Evolutionary conservation across 2,797 vertebrate genomes (phyloP), one percentile per base, ranked within the genome.

Genomic region (Pitangus sulphuratus): DNA sequence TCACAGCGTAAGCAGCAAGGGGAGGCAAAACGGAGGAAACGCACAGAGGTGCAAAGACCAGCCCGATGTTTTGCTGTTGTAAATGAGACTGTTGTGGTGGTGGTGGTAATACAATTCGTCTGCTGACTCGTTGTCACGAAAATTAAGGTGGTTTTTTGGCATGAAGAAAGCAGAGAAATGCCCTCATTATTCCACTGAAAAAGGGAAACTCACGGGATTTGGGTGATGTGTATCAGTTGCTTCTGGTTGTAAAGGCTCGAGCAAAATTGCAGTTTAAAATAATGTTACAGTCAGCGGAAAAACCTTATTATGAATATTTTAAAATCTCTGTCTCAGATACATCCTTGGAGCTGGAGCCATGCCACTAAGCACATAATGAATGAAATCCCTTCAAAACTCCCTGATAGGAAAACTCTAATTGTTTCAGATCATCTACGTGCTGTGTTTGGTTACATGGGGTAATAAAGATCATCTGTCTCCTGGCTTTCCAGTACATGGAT

Each of bases 361-460:
- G 60, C 40, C 51, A 70, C 31, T 31, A 39, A 62, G 19, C n/a
- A 35, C 6, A 45, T 6, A 31, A 84, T 80, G 66, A 94, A 92
- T 70, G 37, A 78, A 91, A 77, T 69, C 22, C 79, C 82, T 80
- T 82, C 40, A 72, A 83, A 89, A 82, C 31, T 75, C 56, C 53
- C 35, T 39, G 87, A 68, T 57, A 87, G 50, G 37, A 90, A 88
- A 92, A 51, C 31, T 83, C 53, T 66, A 74, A 87, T 80, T 85
- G 84, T 77, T 83, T 89, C 9, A 5, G 68, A 87, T 92, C 84
- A 80, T 95, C 87, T 83, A 79, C 84, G 75, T 75, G 82, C 89
- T 83, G 84, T 30, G 6, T 72, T 96, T 76, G 54, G 60, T 89
- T 92, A 37, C 44, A 26, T 0, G 0, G 20, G 53, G 39, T 90